Base-by-base conservation (phyloP, 2,797 vertebrate species). In the Enteromius thamalakanensis region DNA sequence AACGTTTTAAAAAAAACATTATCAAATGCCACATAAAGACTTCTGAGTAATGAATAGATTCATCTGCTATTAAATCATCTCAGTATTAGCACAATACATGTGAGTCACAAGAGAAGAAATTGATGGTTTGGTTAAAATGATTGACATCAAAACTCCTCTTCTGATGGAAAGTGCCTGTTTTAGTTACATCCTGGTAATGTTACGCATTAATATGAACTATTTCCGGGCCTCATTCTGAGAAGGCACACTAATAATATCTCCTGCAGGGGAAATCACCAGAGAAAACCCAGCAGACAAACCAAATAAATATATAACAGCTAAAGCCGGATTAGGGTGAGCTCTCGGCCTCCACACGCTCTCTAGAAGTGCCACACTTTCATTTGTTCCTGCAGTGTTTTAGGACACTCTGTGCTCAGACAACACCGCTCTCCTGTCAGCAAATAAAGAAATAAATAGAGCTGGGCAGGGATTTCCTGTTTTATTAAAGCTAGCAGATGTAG, bases 291-390 rank as follows among this genome's bases (percentile, higher is more conserved):
- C 72, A 74, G 45, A 85, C 84, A 81, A 86, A 85, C 76, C 19
- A 86, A 81, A 86, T 81, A 86, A 82, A 91, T 82, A 86, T 90
- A 89, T 85, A 87, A 89, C 88, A 51, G 74, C 75, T 89, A 89
- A 90, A 89, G 84, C 82, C 81, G 89, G 90, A 91, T 92, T 90
- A 92, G 76, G 84, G 19, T 71, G 79, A 80, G 68, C 68, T 60
- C n/a, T 71, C 12, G 65, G 87, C 78, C 89, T 82, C 80, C 82
- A 71, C 86, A 67, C 82, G 80, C 69, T 53, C 87, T 88, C 71
- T 45, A 82, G 42, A 79, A 47, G 40, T 72, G 80, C 65, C 42
- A 11, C 49, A 11, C 80, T 89, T 42, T 74, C 75, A 68, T 87
- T 89, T 87, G 85, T 90, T 90, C 80, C 51, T 85, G 87, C 69